A percentile compares a stretch with the other conserved stretches of the same genome.
Evolutionary conservation across 2,113 vertebrate species (phyloP).

Genomic region (Prunella fulvescens): DNA sequence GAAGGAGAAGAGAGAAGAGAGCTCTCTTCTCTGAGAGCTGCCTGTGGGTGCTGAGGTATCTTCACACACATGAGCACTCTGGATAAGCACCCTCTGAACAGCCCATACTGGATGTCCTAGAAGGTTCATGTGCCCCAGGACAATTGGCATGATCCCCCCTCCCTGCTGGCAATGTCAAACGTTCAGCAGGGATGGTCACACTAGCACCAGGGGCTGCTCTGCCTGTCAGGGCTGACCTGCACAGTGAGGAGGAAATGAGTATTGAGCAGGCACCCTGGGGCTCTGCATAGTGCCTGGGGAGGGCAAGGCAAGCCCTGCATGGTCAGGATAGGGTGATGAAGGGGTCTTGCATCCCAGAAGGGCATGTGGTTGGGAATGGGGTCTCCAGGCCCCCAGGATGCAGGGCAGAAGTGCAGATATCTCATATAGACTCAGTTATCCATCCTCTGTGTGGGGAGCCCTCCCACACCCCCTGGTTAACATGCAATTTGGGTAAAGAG

Average conservation of each 20-base stretch:
- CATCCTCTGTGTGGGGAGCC: background rate
- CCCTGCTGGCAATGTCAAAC: fast-evolving
- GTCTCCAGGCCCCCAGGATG: background rate
- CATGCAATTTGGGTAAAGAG: background rate
- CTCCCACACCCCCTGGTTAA: background rate
- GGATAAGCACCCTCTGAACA: background rate
- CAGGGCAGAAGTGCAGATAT: background rate
- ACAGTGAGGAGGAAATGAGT: background rate
- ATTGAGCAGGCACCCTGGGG: fast-evolving
- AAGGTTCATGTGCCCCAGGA: background rate
- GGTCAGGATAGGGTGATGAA: background rate
- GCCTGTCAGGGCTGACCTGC: background rate
- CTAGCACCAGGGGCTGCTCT: background rate
- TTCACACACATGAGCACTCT: background rate
- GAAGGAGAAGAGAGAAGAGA: too few species aligned
- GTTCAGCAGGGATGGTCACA: fast-evolving
- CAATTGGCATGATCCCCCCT: background rate
- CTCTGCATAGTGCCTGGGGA: background rate
- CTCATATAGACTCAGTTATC: background rate
- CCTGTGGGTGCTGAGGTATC: background rate
- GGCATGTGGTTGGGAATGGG: background rate
- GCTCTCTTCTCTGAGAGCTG: background rate
- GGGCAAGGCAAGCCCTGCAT: background rate
- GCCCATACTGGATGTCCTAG: background rate
- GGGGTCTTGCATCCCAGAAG: background rate